Percentiles rank a stretch among this genome's conserved stretches.
phyloP scores from a whole-genome alignment of 2,888 invertebrate genomes.

The Parascotia fuliginaria region DNA sequence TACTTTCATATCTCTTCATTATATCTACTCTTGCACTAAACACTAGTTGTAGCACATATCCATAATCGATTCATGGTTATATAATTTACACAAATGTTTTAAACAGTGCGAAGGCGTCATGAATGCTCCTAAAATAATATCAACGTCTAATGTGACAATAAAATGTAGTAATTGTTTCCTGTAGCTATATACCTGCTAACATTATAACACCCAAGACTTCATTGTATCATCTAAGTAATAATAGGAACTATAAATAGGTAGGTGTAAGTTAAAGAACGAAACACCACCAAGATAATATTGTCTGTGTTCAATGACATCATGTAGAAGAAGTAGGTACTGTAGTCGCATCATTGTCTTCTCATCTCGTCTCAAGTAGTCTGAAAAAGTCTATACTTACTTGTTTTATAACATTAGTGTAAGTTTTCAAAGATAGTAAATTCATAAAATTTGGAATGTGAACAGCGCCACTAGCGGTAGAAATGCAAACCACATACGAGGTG shows the following conservation, averaged over 20 bases:
- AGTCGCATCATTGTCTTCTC: conserved; percentile 34
- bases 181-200: conserved; percentile 16
- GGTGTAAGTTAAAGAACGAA: conserved; percentile 55
- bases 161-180: conserved; percentile 50
- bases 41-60: conserved; percentile 46
- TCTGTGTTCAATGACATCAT: conserved; percentile 74
- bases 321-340: conserved; percentile 35
- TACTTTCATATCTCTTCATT: conserved; percentile 62
- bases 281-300: conserved; percentile 74
- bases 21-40: conserved; percentile 59
- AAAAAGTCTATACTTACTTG: conserved; percentile 58
- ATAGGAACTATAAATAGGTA: conserved; percentile 34
- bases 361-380: conserved; percentile 25
- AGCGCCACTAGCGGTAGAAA: too few species aligned
- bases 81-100: neutral
- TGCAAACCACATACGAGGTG: too few species aligned
- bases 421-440: neutral
- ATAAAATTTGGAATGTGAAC: too few species aligned
- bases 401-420: conserved; percentile 1
- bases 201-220: conserved; percentile 17
- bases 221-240: conserved; percentile 32
- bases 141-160: conserved; percentile 64
- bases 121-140: conserved; percentile 17
- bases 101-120: conserved; percentile 10
- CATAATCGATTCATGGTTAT: conserved; percentile 6